Conservation (phyloP, 2,113 vertebrate species). For the Erinaceus europaeus region DNA sequence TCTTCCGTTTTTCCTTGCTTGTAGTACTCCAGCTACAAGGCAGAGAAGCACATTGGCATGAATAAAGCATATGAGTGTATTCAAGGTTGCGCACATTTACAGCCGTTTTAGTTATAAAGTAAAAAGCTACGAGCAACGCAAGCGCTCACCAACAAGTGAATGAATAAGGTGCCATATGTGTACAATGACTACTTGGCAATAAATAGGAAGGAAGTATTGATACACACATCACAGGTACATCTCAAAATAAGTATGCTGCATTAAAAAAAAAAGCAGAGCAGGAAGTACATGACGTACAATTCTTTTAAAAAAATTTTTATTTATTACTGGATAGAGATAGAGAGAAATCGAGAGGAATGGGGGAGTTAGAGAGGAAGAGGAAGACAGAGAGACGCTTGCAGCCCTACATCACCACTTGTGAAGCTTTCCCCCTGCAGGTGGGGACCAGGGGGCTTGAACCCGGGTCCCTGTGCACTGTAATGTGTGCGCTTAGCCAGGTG, state of each 20-base stretch:
- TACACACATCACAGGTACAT: neutral
- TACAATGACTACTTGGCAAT: neutral
- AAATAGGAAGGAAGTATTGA: neutral
- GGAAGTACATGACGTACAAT: neutral
- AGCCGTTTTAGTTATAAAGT: constrained; percentile 30
- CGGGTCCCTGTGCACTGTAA: no score
- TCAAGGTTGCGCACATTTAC: neutral
- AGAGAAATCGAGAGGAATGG: no score
- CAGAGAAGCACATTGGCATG: neutral
- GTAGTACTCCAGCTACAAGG: constrained; percentile 95
- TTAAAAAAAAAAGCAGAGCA: neutral
- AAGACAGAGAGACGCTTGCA: no score
- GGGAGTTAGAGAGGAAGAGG: no score
- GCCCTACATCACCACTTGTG: no score
- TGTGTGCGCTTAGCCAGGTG: no score
- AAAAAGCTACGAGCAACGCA: neutral
- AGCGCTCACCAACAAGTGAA: constrained; percentile 6
- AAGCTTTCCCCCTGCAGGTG: no score
- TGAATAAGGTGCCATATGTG: neutral
- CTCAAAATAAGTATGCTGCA: constrained; percentile 28
- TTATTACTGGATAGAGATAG: no score
- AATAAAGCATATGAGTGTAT: neutral
- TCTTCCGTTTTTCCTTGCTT: constrained; percentile 99
- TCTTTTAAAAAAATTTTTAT: no score
- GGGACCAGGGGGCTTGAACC: no score